Base-by-base conservation (phyloP, 2,888 invertebrate genomes). In the Philopedon plagiatum region DNA sequence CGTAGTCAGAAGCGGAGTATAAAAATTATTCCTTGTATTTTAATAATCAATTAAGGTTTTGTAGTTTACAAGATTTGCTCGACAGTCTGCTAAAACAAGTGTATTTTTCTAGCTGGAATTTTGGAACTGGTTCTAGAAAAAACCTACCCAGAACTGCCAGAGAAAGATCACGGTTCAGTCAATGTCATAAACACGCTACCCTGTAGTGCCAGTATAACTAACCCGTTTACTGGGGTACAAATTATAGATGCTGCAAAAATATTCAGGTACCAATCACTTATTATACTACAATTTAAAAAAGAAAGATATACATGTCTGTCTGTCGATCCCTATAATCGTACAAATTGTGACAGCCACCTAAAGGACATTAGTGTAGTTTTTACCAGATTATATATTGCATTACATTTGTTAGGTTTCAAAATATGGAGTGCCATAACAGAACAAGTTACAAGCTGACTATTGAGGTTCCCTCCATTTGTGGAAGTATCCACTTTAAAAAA, bases 171-270 rank as follows among this genome's bases (percentile, higher is more conserved):
- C 49, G 83, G 90, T 0, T 89, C 90, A 0, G 77, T 92, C 54
- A 89, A 90, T 70, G 81, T 92, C 23, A 84, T 92, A 77, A 93
- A 93, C 81, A 89, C 90, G 0, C 82, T 92, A 11, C 88, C 87
- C 0, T 93, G 93, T 78, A 82, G 87, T 0, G 81, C 91, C 8
- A 86, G 78, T 13, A 69, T 87, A 13, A 41, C 74, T 18, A 84
- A 80, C 77, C 81, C 84, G 0, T 83, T 85, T 64, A 80, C 80
- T 44, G 74, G 73, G 0, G 60, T 79, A 2, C 79, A 83, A 41
- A 69, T 76, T 1, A 71, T 87, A 26, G 78, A 79, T 23, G 75
- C 83, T 1, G 79, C 46, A 5, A 61, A 54, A 34, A 69, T 65
- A 26, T 49, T 73, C 15, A 64, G 73, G 73, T 62, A 71, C 5